A percentile compares a stretch with the other conserved stretches of the same genome.
Conservation (phyloP, 1,140 invertebrate species). For the Drosophila chauvacae region DNA sequence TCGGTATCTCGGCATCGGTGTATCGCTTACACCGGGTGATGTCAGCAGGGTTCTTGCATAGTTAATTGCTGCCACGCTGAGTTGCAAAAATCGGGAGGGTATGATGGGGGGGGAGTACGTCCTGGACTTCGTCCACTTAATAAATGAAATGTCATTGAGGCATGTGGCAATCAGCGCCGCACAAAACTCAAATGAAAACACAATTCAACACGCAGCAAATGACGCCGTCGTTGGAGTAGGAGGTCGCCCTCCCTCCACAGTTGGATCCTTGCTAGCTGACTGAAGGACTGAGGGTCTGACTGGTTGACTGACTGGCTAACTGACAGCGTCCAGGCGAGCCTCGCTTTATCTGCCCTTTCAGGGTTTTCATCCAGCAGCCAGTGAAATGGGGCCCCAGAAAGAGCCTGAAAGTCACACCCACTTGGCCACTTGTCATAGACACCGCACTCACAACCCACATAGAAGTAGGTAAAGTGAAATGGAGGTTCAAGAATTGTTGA, state of each 20-base stretch:
- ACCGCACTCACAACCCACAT: conserved; percentile 26
- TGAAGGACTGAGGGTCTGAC: conserved; percentile 22
- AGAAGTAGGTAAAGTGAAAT: background rate
- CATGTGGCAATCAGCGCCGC: conserved; percentile 72
- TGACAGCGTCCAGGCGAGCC: conserved; percentile 61
- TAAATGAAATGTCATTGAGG: conserved; percentile 83
- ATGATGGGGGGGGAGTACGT: conserved; percentile 7
- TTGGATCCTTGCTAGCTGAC: conserved; percentile 14
- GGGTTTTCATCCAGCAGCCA: conserved; percentile 27
- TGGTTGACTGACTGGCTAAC: conserved; percentile 56
- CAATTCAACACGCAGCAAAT: conserved; percentile 73
- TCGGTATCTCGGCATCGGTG: conserved; percentile 26
- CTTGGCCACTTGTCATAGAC: conserved; percentile 70
- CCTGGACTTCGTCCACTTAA: conserved; percentile 61
- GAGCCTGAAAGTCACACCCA: conserved; percentile 24
- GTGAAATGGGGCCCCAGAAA: background rate
- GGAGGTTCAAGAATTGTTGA: background rate
- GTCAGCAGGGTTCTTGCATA: conserved; percentile 71
- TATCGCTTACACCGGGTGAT: conserved; percentile 56
- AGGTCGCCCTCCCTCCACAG: background rate
- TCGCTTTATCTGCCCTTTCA: conserved; percentile 66
- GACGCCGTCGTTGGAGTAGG: conserved; percentile 7
- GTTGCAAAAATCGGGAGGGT: conserved; percentile 46
- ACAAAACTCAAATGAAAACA: conserved; percentile 57
- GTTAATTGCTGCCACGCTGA: conserved; percentile 73